Conservation (phyloP, 2,888 invertebrate species). For the Yponomeuta evonymella region DNA sequence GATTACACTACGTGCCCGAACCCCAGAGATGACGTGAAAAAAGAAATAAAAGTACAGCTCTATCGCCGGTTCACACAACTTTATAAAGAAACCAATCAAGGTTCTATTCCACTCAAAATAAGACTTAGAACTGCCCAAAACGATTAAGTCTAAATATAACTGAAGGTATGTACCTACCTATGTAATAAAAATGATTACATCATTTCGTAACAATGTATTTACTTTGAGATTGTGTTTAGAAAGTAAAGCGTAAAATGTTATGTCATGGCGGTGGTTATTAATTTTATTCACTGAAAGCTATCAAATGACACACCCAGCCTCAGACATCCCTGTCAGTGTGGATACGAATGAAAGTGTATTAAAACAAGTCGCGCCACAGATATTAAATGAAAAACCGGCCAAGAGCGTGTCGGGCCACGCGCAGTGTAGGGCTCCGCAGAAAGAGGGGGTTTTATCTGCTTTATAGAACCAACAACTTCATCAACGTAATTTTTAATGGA, state of each 20-base stretch:
- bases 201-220: background rate
- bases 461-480: no score
- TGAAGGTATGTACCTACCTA: background rate
- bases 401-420: no score
- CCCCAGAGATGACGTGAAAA: background rate
- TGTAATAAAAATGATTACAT: background rate
- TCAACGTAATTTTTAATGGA: no score
- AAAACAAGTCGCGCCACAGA: no score
- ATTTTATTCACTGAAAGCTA: no score
- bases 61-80: background rate
- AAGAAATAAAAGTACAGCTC: background rate
- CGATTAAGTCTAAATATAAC: background rate
- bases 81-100: background rate
- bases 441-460: no score
- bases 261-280: background rate
- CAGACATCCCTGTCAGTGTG: no score
- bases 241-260: background rate
- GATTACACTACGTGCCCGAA: background rate
- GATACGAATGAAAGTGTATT: no score
- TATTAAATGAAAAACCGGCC: no score
- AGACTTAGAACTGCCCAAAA: background rate
- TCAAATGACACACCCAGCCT: no score
- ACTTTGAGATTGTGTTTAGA: background rate
- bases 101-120: background rate
- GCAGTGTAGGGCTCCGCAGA: no score